Percentiles rank a stretch among this genome's conserved stretches.
Conservation (phyloP, 2,888 invertebrate species). For the Parnassius mnemosyne region DNA sequence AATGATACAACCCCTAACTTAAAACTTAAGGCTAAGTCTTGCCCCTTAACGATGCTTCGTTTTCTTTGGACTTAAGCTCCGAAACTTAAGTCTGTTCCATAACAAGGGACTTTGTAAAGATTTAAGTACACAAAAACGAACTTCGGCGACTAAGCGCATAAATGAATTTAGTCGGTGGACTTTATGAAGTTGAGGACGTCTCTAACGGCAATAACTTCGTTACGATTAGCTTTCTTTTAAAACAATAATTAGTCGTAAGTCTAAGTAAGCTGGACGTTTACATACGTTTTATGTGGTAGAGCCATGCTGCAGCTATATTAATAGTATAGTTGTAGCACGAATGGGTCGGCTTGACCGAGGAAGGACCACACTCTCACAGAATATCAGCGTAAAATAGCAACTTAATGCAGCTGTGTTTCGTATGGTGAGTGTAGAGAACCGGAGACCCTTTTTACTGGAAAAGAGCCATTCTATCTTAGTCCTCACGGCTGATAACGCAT, state of each 20-base stretch:
- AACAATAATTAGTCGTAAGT: constrained; percentile 1
- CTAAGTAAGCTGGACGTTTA: neutral
- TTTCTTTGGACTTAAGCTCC: constrained; percentile 6
- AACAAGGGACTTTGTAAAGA: constrained; percentile 12
- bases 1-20: neutral
- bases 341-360: too few species aligned
- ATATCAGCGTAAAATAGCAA: too few species aligned
- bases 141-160: constrained; percentile 11
- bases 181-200: constrained; percentile 6
- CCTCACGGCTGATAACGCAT: too few species aligned
- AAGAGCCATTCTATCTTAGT: too few species aligned
- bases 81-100: constrained; percentile 17
- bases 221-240: neutral
- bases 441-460: too few species aligned
- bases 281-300: too few species aligned
- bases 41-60: neutral
- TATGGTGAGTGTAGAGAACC: too few species aligned
- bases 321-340: too few species aligned
- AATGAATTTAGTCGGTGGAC: constrained; percentile 21
- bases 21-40: neutral
- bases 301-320: too few species aligned
- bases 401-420: too few species aligned
- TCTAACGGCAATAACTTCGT: constrained; percentile 18
- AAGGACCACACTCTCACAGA: too few species aligned
- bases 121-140: constrained; percentile 20